A percentile compares a stretch with the other conserved stretches of the same genome.
Conservation (phyloP, 1,140 invertebrate genomes). For the Tribolium castaneum region DNA sequence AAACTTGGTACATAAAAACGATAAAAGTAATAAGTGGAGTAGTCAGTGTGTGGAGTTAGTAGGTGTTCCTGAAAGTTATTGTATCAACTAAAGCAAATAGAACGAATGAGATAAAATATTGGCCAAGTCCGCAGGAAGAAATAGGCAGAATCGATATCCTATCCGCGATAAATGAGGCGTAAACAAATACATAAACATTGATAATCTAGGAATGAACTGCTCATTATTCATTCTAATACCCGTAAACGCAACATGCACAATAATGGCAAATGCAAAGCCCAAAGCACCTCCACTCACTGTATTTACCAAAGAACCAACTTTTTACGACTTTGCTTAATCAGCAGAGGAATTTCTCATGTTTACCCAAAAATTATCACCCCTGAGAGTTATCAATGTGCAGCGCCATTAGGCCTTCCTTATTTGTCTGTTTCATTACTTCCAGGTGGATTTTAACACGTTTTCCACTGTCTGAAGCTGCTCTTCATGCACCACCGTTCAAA, state of each 20-base stretch:
- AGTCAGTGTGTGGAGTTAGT: not conserved
- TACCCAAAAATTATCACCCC: slow-evolving; percentile 24
- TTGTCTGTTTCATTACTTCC: slow-evolving; percentile 16
- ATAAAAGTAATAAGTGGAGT: slow-evolving; percentile 18
- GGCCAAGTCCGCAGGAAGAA: not conserved
- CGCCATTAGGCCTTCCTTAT: slow-evolving; percentile 20
- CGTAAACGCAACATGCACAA: not conserved
- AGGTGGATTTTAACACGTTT: slow-evolving; percentile 20
- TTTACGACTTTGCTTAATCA: slow-evolving; percentile 18
- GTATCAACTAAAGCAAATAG: not conserved
- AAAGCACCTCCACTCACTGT: not conserved
- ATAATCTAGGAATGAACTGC: not conserved
- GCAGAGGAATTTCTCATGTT: slow-evolving; percentile 2
- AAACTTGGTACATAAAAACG: slow-evolving; percentile 2
- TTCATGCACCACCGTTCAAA: not conserved
- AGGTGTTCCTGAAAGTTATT: not conserved
- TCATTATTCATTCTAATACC: slow-evolving; percentile 12
- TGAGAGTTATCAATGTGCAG: slow-evolving; percentile 20
- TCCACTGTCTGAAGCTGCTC: not conserved
- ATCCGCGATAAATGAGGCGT: slow-evolving; percentile 11
- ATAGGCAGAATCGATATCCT: not conserved
- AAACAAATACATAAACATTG: slow-evolving; percentile 12
- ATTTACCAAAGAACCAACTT: not conserved
- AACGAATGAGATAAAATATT: not conserved
- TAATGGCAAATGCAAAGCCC: not conserved